Evolutionary conservation across 2,888 invertebrate species (phyloP), one percentile per base, ranked within the genome.

Genomic region (Orchesellides sinensis): DNA sequence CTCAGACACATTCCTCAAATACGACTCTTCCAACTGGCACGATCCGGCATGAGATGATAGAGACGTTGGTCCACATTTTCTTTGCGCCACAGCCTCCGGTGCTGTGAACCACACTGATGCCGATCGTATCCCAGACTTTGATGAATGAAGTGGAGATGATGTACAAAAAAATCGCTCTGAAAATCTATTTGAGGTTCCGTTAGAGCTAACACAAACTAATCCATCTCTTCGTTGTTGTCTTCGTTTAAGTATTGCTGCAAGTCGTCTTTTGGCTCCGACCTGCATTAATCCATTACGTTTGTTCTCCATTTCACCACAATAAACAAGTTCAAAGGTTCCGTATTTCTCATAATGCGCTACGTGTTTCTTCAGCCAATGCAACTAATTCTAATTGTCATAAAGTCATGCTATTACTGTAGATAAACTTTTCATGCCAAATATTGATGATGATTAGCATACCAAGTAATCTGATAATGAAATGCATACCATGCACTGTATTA

Each of bases 221-320:
- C 32, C 61, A n/a, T 45, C n/a, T 10, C 32, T 47, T 40, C 54
- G 54, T 27, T 23, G 54, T 70, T 66, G 52, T 80, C 72, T 72
- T 80, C 72, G 63, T 80, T 65, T 72, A 19, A 40, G 65, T 65
- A 72, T 70, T 80, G 65, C 72, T 63, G 63, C 65, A 54, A 72
- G 25, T 72, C 72, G 59, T 80, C 79, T 70, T 72, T 63, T 80
- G 72, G 70, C 79, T 72, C 72, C 79, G 66, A 80, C 79, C 79
- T 80, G 79, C 29, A 56, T n/a, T 65, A 80, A 80, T 52, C 52
- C 61, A 70, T 35, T 35, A 80, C 70, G 61, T 70, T 77, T 54
- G 49, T 80, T 80, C 79, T 56, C 79, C 56, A 72, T 65, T 35
- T 72, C 63, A 79, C 70, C 40, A 56, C 54, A 25, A 23, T 14